phyloP scores from a whole-genome alignment of 2,113 vertebrate genomes.

The Anas platyrhynchos region DNA sequence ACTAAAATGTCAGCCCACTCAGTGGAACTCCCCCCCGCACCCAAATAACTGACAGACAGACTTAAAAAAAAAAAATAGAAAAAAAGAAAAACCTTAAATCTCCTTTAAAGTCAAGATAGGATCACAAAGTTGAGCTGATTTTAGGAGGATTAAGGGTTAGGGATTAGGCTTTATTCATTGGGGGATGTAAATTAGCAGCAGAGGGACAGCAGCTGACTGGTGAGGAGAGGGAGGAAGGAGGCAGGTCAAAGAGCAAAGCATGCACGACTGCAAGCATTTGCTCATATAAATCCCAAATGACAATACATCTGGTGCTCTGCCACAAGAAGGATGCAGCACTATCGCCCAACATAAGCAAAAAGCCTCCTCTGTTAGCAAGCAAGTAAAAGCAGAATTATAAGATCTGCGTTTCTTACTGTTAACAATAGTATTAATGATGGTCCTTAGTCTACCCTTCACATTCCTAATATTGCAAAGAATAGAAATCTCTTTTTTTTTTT shows the following conservation, averaged over 20 bases:
- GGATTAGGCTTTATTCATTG: constrained; percentile 61
- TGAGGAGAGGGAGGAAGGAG: constrained; percentile 14
- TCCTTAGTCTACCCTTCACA: not conserved
- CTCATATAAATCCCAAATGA: constrained; percentile 36
- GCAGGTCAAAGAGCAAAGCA: constrained; percentile 55
- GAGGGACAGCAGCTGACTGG: constrained; percentile 24
- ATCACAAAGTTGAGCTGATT: constrained; percentile 58
- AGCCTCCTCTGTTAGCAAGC: not conserved
- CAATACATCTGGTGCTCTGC: not conserved
- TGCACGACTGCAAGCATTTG: not conserved
- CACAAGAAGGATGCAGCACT: not conserved
- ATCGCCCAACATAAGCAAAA: not conserved
- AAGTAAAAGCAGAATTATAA: not conserved
- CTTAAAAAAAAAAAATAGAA: not conserved
- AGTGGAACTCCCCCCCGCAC: accelerated
- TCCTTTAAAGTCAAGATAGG: constrained; percentile 52
- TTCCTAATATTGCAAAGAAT: not conserved
- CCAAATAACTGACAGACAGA: not conserved
- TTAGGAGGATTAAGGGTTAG: constrained; percentile 58
- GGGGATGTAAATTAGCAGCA: constrained; percentile 43
- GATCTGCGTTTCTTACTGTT: not conserved
- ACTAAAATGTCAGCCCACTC: not conserved
- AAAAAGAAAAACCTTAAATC: not conserved
- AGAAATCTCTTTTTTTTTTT: not conserved
- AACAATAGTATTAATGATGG: not conserved